phyloP scores from a whole-genome alignment of 2,113 vertebrate genomes.

The Oryzias curvinotus region DNA sequence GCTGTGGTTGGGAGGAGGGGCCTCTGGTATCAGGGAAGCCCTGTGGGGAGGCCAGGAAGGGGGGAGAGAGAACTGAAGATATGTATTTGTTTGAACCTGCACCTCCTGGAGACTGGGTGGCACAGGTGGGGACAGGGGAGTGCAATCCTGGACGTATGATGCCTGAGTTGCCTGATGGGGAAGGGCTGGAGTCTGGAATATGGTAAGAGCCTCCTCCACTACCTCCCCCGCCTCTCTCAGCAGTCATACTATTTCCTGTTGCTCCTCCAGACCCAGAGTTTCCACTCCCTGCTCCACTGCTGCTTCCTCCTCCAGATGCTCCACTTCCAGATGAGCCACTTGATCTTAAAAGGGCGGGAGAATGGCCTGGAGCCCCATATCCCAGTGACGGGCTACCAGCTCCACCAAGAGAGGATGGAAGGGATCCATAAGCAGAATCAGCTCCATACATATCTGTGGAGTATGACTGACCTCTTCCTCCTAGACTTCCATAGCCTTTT shows the following conservation, averaged over 20 bases:
- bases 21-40: constrained; percentile 78
- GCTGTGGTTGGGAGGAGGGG: constrained; percentile 71
- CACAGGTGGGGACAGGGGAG: constrained; percentile 84
- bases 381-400: constrained; percentile 88
- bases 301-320: constrained; percentile 69
- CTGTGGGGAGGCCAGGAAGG: constrained; percentile 83
- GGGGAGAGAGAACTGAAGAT: constrained; percentile 86
- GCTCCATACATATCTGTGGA: constrained; percentile 81
- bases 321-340: constrained; percentile 76
- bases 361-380: constrained; percentile 89
- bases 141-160: constrained; percentile 89
- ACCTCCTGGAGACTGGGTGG: constrained; percentile 85
- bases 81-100: constrained; percentile 85
- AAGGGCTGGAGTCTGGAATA: constrained; percentile 87
- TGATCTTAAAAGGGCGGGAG: constrained; percentile 87
- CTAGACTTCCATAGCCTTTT: constrained; percentile 76
- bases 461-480: constrained; percentile 80
- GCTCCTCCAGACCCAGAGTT: constrained; percentile 71
- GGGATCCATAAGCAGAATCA: constrained; percentile 78
- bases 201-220: constrained; percentile 75
- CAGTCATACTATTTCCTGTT: constrained; percentile 65
- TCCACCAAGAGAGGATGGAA: constrained; percentile 78
- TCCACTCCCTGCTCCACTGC: constrained; percentile 68
- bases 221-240: constrained; percentile 72
- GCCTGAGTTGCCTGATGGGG: constrained; percentile 81